Evolutionary conservation across 1,140 invertebrate species (phyloP).

Genomic region (Macrobrachium nipponense): DNA sequence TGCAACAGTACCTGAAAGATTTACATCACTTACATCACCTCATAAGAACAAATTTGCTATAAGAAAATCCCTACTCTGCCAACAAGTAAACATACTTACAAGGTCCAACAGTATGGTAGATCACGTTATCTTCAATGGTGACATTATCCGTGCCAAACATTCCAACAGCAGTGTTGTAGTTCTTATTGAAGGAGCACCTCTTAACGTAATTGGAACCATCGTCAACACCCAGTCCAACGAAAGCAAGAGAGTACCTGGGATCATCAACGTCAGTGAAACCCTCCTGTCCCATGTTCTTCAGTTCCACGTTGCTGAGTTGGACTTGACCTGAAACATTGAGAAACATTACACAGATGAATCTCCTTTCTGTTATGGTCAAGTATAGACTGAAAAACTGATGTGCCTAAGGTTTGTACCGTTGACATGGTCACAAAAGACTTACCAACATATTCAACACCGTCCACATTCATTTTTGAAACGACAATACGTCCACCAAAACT

Average conservation of each 20-base stretch:
- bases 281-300: slow-evolving; percentile 51
- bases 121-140: slow-evolving; percentile 40
- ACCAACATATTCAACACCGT: slow-evolving; percentile 31
- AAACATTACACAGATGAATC: too few relatives aligned
- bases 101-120: slow-evolving; percentile 52
- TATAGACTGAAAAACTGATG: too few relatives aligned
- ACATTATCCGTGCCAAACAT: slow-evolving; percentile 38
- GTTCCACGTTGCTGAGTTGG: slow-evolving; percentile 42
- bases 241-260: slow-evolving; percentile 42
- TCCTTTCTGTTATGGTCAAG: too few relatives aligned
- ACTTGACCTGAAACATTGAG: slow-evolving; percentile 18
- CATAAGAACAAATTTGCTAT: neutral
- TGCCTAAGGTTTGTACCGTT: too few relatives aligned
- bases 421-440: neutral
- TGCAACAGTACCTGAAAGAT: too few relatives aligned
- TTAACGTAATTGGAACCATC: slow-evolving; percentile 35
- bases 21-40: too few relatives aligned
- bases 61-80: neutral
- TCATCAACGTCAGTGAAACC: slow-evolving; percentile 49
- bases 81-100: slow-evolving; percentile 20
- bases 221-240: slow-evolving; percentile 22
- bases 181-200: slow-evolving; percentile 52
- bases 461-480: slow-evolving; percentile 32
- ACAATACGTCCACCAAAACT: slow-evolving; percentile 55
- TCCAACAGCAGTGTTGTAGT: slow-evolving; percentile 53